Conservation (phyloP, 2,888 invertebrate species). For the Agrilus mali region DNA sequence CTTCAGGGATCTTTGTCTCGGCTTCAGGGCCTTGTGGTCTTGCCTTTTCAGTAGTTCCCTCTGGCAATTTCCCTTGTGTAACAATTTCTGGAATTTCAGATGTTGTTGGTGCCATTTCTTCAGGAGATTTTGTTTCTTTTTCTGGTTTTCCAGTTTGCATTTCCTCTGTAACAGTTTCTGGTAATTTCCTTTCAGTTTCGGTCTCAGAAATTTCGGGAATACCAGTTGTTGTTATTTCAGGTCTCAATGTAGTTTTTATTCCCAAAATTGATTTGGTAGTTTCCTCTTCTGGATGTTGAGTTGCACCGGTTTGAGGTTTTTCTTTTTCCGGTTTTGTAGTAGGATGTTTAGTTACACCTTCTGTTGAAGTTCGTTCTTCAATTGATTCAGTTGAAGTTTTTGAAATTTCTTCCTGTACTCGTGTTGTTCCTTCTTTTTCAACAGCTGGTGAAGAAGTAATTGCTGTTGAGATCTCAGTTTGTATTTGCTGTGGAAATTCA, state of each 20-base stretch:
- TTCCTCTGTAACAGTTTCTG: constrained; percentile 2
- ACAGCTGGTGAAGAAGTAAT: no score
- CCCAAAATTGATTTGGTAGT: neutral
- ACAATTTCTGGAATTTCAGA: constrained; percentile 1
- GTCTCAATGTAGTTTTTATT: neutral
- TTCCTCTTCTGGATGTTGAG: constrained; percentile 1
- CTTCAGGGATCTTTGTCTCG: neutral
- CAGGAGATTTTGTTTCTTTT: constrained; percentile 4
- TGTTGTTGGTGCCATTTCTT: constrained; percentile 5
- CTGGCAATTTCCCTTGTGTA: no score
- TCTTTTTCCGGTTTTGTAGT: neutral
- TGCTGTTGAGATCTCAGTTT: no score
- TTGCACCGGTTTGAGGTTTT: neutral
- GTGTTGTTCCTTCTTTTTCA: no score
- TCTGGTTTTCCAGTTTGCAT: constrained; percentile 1
- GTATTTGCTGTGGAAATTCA: no score
- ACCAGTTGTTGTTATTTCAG: neutral
- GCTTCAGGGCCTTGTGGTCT: constrained; percentile 2
- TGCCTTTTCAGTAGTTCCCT: constrained; percentile 1
- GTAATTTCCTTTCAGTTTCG: constrained; percentile 22
- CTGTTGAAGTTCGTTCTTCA: no score
- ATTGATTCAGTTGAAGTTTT: no score
- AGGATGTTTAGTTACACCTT: neutral
- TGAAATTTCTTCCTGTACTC: no score
- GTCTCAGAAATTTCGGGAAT: constrained; percentile 20